Conservation (phyloP, 2,888 invertebrate species). For the Creontiades dilutus region DNA sequence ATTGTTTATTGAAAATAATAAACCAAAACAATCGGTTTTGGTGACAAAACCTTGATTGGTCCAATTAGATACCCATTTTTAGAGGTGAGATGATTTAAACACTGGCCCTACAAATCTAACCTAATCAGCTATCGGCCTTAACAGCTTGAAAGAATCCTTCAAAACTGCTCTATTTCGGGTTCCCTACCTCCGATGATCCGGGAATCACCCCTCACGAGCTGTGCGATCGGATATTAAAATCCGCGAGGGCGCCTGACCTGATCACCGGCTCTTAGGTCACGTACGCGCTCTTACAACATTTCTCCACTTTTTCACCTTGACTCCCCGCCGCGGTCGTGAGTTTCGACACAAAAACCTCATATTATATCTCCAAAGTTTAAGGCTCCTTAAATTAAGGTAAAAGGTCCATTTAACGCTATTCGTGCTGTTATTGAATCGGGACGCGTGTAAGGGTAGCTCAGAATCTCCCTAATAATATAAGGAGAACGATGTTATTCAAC, state of each 20-base stretch:
- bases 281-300: slow-evolving; percentile 29
- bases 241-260: neutral
- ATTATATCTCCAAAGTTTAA: slow-evolving; percentile 1
- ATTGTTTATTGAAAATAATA: no score
- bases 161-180: no score
- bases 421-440: neutral
- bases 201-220: no score
- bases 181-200: no score
- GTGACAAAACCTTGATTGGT: no score
- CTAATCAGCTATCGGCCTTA: no score
- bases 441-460: neutral
- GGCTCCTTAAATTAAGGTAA: slow-evolving; percentile 35
- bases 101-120: no score
- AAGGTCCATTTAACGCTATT: slow-evolving; percentile 2
- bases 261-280: slow-evolving; percentile 12
- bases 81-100: no score
- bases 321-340: slow-evolving; percentile 24
- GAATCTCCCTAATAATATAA: neutral
- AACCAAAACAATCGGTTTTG: no score
- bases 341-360: neutral
- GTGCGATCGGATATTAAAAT: neutral
- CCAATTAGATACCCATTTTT: no score
- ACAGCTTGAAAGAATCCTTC: no score
- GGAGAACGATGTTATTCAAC: no score
- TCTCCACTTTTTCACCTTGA: slow-evolving; percentile 30